Evolutionary conservation across 1,140 invertebrate species (phyloP).

Genomic region (Galleria mellonella): DNA sequence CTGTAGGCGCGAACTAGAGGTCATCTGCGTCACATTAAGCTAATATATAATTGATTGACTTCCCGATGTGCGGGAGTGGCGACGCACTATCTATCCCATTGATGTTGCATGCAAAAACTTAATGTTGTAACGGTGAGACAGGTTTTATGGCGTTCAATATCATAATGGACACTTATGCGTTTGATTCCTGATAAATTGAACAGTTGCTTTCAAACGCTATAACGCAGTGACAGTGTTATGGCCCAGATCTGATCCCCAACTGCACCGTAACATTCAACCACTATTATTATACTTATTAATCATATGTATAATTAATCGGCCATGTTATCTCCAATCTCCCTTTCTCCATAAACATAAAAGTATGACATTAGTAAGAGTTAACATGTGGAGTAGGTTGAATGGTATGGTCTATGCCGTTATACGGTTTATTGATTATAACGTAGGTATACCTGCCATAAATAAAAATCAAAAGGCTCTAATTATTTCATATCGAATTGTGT

Average conservation of each 20-base stretch:
- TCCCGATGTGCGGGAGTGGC: conserved; percentile 41
- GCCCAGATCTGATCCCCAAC: conserved; percentile 16
- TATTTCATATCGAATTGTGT: conserved; percentile 22
- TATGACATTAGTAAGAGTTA: no score
- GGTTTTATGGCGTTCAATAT: conserved; percentile 41
- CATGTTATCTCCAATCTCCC: conserved; percentile 19
- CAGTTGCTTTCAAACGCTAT: conserved; percentile 25
- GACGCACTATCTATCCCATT: conserved; percentile 49
- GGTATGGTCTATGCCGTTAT: not conserved
- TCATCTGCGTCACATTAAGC: conserved; percentile 63
- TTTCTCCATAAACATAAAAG: conserved; percentile 14
- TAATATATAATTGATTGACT: conserved; percentile 72
- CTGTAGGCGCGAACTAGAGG: conserved; percentile 27
- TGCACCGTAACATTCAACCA: conserved; percentile 11
- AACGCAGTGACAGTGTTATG: conserved; percentile 18
- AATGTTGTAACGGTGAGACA: conserved; percentile 57
- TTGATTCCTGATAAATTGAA: conserved; percentile 34
- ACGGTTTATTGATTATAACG: conserved; percentile 27
- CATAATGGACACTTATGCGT: conserved; percentile 14
- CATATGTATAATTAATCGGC: conserved; percentile 25
- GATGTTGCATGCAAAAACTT: conserved; percentile 65
- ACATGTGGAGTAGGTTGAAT: conserved; percentile 22
- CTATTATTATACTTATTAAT: conserved; percentile 11
- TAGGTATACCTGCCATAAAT: conserved; percentile 19
- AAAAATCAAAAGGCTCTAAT: conserved; percentile 27